Base-by-base conservation (phyloP, 2,888 invertebrate species). In the Tortrix viridana region DNA sequence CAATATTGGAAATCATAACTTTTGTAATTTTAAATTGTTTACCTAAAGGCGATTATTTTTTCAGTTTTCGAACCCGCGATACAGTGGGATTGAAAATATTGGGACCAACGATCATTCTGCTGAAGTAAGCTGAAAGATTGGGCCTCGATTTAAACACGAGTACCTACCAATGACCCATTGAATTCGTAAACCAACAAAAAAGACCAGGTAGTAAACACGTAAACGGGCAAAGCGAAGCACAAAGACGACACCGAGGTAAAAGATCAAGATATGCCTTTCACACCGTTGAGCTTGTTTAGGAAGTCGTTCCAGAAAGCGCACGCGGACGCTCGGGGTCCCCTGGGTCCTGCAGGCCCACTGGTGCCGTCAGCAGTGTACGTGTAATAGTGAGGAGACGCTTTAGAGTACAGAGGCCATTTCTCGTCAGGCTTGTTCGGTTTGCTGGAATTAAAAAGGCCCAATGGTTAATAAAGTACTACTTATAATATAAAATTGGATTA, bases 231-330 rank as follows among this genome's bases (percentile, higher is more conserved):
- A 58, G 63, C 54, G 32, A 52, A 63, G 57, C 58, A 57, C 46
- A 47, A 18, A 54, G 43, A 65, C 58, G 38, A 60, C 64, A 60
- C 47, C 22, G 50, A 63, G 62, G 44, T 46, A 63, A 52, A 63
- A 63, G 18, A 46, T 44, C 19, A 52, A 26, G 19, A 59, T 65
- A 56, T 68, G 68, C 68, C 68, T 68, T 68, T 66, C 94, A 88
- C 93, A 92, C 95, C 96, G 85, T 95, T 94, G 73, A 99, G 95
- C 85, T 96, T 95, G 67, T 98, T 98, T 81, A 99, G 93, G 90
- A 98, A 98, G 75, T 97, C 96, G 80, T 98, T 98, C 99, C 99
- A 99, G 89, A 99, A 99, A 59, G 98, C 97, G 88, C 99, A 99
- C 52, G 97, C 95, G 53, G 96, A 94, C 74, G 98, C 95, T 79